Evolutionary conservation across 2,113 vertebrate species (phyloP).

Genomic region (Caranx ignobilis): DNA sequence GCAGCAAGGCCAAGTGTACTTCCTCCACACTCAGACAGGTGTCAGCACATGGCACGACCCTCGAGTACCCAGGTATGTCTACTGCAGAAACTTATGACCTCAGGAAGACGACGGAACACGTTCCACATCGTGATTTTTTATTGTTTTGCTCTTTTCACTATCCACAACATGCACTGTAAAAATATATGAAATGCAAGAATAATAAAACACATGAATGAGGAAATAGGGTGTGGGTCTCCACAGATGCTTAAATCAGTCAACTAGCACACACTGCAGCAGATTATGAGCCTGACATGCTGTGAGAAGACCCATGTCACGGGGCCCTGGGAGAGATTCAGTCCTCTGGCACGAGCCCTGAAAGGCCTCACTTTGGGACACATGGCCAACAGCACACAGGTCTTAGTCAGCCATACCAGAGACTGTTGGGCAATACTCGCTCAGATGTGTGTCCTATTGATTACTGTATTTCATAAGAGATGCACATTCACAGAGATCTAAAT

Average conservation of each 20-base stretch:
- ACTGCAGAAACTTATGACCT: background rate
- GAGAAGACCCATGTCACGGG: slow-evolving; percentile 50
- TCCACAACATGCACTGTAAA: background rate
- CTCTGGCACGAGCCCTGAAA: slow-evolving; percentile 28
- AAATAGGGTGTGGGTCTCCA: background rate
- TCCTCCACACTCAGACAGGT: slow-evolving; percentile 95
- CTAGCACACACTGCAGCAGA: slow-evolving; percentile 35
- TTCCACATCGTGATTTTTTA: background rate
- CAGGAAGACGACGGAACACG: no score
- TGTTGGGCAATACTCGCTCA: slow-evolving; percentile 16
- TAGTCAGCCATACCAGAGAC: slow-evolving; percentile 25
- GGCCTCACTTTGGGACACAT: slow-evolving; percentile 33
- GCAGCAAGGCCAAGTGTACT: slow-evolving; percentile 96
- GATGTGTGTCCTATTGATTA: slow-evolving; percentile 47
- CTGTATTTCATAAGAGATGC: slow-evolving; percentile 26
- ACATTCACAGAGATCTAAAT: slow-evolving; percentile 7
- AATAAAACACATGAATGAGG: background rate
- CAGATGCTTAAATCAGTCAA: background rate
- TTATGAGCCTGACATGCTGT: slow-evolving; percentile 41
- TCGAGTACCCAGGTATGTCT: slow-evolving; percentile 90
- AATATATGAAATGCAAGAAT: background rate
- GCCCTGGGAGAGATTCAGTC: slow-evolving; percentile 22
- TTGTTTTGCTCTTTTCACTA: background rate
- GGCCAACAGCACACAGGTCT: slow-evolving; percentile 38
- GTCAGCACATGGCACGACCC: slow-evolving; percentile 98